A percentile compares a stretch with the other conserved stretches of the same genome.
Conservation (phyloP, 2,888 invertebrate genomes). For the Drosophila flavopinicola region DNA sequence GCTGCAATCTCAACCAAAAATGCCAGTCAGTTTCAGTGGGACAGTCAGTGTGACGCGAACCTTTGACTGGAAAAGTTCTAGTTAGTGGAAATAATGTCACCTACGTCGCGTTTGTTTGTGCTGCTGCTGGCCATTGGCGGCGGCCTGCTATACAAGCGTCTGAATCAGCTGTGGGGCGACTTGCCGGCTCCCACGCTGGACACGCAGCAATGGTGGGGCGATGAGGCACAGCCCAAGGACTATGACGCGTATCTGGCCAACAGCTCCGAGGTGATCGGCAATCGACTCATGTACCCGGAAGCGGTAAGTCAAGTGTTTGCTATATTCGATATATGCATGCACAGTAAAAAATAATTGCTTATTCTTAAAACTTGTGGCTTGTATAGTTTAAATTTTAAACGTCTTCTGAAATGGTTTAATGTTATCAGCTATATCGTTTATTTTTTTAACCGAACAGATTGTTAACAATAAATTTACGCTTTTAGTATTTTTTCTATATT, state of each 20-base stretch:
- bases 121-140: conserved; percentile 69
- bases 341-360: no score
- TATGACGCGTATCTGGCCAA: conserved; percentile 73
- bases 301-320: conserved; percentile 45
- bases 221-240: conserved; percentile 71
- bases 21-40: conserved; percentile 16
- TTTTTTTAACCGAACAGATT: no score
- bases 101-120: conserved; percentile 60
- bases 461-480: no score
- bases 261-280: conserved; percentile 64
- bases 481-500: no score
- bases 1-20: conserved; percentile 31
- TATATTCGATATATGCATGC: no score
- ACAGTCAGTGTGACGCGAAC: conserved; percentile 32
- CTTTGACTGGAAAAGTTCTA: conserved; percentile 21
- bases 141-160: conserved; percentile 67
- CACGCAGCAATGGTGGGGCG: conserved; percentile 81
- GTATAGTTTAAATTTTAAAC: no score
- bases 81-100: conserved; percentile 54
- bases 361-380: no score
- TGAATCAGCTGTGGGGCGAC: conserved; percentile 58
- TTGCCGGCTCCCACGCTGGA: conserved; percentile 67
- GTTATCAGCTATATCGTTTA: no score
- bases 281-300: conserved; percentile 65
- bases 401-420: no score